Conservation (phyloP, 2,888 invertebrate genomes). For the Arge pagana region DNA sequence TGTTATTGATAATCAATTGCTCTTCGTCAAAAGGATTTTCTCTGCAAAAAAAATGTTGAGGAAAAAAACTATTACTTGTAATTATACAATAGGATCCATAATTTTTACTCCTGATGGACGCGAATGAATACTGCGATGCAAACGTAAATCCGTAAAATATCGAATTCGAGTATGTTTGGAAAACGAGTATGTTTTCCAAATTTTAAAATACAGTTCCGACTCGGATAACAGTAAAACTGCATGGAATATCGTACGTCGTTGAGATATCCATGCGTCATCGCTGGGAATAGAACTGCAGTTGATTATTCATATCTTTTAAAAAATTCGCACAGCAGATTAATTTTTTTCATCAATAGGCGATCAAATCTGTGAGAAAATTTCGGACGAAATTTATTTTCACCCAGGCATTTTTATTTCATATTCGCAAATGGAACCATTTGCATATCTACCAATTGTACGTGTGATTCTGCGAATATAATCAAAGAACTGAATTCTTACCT, state of each 20-base stretch:
- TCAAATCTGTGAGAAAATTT: background rate
- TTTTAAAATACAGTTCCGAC: too few species aligned
- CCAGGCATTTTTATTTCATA: constrained; percentile 26
- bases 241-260: constrained; percentile 39
- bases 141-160: background rate
- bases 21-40: constrained; percentile 50
- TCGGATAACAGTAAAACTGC: constrained; percentile 35
- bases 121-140: background rate
- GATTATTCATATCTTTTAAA: constrained; percentile 37
- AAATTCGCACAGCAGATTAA: constrained; percentile 18
- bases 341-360: background rate
- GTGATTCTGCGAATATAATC: too few species aligned
- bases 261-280: constrained; percentile 45
- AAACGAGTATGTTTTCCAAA: too few species aligned
- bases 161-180: too few species aligned
- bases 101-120: background rate
- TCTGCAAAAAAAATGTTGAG: constrained; percentile 31
- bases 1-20: constrained; percentile 44
- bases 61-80: background rate
- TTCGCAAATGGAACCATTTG: constrained; percentile 21
- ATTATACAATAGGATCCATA: constrained; percentile 5
- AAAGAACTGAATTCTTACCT: constrained; percentile 41
- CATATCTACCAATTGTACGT: too few species aligned
- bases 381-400: constrained; percentile 26
- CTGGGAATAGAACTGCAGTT: constrained; percentile 46